Conservation (phyloP, 2,888 invertebrate genomes). For the Hirudinaria manillensis region DNA sequence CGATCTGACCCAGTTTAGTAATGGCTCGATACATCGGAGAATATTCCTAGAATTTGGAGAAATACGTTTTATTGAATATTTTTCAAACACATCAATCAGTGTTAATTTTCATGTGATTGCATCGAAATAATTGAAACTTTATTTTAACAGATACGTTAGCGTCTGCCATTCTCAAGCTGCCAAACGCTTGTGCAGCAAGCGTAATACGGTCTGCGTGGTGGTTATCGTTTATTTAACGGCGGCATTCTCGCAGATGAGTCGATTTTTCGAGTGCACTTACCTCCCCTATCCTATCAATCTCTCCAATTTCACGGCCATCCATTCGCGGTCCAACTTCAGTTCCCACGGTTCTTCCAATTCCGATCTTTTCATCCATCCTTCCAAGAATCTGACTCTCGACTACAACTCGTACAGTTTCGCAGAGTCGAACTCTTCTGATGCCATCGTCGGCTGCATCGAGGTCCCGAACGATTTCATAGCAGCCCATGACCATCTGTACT, state of each 20-base stretch:
- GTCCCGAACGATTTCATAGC: neutral
- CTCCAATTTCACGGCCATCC: neutral
- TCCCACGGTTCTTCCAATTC: no score
- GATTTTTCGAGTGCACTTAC: slow-evolving; percentile 21
- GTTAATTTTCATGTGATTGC: no score
- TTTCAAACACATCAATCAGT: no score
- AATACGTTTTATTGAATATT: no score
- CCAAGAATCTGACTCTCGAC: neutral
- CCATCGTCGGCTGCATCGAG: slow-evolving; percentile 16
- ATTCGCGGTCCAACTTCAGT: neutral
- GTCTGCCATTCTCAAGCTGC: slow-evolving; percentile 19
- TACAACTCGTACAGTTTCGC: neutral
- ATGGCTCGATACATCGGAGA: no score
- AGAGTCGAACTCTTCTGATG: neutral
- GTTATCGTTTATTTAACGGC: slow-evolving; percentile 9
- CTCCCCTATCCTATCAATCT: slow-evolving; percentile 16
- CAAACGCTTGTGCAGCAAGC: slow-evolving; percentile 15
- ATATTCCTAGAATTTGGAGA: no score
- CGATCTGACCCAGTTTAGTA: no score
- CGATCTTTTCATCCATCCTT: neutral
- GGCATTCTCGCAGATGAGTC: neutral
- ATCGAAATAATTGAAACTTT: no score
- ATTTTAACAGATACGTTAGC: slow-evolving; percentile 14
- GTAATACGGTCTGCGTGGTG: slow-evolving; percentile 8
- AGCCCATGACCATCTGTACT: slow-evolving; percentile 59